Percentiles rank a stretch among this genome's conserved stretches.
Evolutionary conservation across 1,140 invertebrate genomes (phyloP).

Genomic region (Hestina assimilis): DNA sequence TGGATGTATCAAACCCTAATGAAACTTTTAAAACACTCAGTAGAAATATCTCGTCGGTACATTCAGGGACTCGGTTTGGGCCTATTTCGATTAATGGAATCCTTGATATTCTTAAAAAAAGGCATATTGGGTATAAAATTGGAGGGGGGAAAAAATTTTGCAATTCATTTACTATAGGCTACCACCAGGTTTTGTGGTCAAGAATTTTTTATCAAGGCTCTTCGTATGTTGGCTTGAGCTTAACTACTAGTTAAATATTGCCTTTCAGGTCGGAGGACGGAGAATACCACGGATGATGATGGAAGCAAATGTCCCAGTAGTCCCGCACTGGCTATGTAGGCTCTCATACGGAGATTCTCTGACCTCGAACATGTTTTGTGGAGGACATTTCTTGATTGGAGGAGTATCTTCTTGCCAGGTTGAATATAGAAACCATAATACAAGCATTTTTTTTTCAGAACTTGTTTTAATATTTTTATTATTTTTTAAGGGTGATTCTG

Average conservation of each 20-base stretch:
- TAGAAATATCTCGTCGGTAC: too few species aligned
- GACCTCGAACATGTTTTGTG: slow-evolving; percentile 73
- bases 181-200: too few species aligned
- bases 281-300: slow-evolving; percentile 64
- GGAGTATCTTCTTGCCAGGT: slow-evolving; percentile 75
- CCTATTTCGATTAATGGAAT: too few species aligned
- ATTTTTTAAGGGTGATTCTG: slow-evolving; percentile 61
- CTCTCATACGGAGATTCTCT: slow-evolving; percentile 64
- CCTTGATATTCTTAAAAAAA: too few species aligned
- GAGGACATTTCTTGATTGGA: slow-evolving; percentile 69
- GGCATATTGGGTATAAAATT: too few species aligned
- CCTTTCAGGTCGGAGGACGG: slow-evolving; percentile 52
- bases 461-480: slow-evolving; percentile 6
- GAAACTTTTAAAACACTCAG: too few species aligned
- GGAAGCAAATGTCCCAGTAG: slow-evolving; percentile 66
- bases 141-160: too few species aligned
- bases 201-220: too few species aligned
- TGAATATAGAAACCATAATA: background rate
- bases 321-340: slow-evolving; percentile 66
- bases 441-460: background rate
- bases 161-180: too few species aligned
- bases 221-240: too few species aligned
- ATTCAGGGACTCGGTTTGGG: too few species aligned
- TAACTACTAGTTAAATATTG: background rate
- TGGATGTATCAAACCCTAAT: too few species aligned